Conservation (phyloP, 2,888 invertebrate genomes). For the Timandra comae region DNA sequence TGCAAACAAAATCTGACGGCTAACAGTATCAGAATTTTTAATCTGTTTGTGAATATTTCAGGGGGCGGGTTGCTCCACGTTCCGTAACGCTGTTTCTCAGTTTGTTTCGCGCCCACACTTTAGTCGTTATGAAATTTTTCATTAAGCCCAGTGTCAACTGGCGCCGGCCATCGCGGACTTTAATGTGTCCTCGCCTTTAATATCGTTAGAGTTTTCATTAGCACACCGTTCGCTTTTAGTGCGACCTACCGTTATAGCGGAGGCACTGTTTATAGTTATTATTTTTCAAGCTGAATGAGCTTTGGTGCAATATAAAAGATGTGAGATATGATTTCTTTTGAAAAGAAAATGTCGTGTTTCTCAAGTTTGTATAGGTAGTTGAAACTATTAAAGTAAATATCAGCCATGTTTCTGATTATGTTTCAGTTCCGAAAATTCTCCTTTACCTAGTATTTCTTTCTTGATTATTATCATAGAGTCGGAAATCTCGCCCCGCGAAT, state of each 20-base stretch:
- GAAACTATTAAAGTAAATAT: too few relatives aligned
- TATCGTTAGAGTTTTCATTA: slow-evolving; percentile 56
- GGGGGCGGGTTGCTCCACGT: slow-evolving; percentile 1
- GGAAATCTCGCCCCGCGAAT: too few relatives aligned
- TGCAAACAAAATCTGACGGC: slow-evolving; percentile 2
- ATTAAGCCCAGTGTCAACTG: slow-evolving; percentile 51
- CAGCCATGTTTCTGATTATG: too few relatives aligned
- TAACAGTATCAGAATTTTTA: slow-evolving; percentile 2
- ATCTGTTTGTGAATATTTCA: slow-evolving; percentile 5
- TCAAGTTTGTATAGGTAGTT: too few relatives aligned
- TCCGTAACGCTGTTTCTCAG: slow-evolving; percentile 19
- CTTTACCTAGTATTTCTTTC: too few relatives aligned
- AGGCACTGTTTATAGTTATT: slow-evolving; percentile 42
- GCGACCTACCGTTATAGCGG: slow-evolving; percentile 46
- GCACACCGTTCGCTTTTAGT: slow-evolving; percentile 43
- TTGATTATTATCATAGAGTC: too few relatives aligned
- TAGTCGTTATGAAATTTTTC: slow-evolving; percentile 55
- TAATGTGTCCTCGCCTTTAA: slow-evolving; percentile 34
- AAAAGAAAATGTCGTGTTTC: too few relatives aligned
- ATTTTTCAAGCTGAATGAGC: slow-evolving; percentile 27
- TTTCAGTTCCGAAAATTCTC: too few relatives aligned
- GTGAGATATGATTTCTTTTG: too few relatives aligned
- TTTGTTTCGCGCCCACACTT: slow-evolving; percentile 25
- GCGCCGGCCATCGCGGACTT: slow-evolving; percentile 23
- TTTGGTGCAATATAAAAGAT: too few relatives aligned